These are phyloP conservation scores for Phyllotreta cruciferae DNA, from an alignment of 2,888 invertebrate genomes.

Conservation along the genomic window DNA sequence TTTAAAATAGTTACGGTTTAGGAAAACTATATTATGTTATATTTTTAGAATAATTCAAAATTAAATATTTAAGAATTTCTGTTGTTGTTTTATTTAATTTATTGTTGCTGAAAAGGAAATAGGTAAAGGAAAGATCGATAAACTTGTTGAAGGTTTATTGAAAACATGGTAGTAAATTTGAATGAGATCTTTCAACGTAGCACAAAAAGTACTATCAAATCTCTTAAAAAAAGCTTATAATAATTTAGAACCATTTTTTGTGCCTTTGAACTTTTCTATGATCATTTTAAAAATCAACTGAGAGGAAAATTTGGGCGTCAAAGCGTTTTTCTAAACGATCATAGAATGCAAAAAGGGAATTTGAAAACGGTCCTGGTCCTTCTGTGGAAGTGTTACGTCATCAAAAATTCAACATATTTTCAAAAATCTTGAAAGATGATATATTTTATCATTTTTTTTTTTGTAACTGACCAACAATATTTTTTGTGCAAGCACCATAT, in stretches of 20 bases:
- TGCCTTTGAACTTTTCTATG: no score
- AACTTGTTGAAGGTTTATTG: constrained; percentile 50
- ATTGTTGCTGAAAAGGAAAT: background rate
- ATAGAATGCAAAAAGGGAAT: background rate
- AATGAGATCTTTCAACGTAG: constrained; percentile 44
- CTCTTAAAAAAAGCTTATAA: constrained; percentile 45
- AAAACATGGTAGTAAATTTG: constrained; percentile 51
- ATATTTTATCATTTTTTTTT: constrained; percentile 41
- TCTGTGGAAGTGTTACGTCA: constrained; percentile 11
- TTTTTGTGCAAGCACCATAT: constrained; percentile 56
- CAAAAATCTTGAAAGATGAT: constrained; percentile 37
- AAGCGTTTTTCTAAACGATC: no score
- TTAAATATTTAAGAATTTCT: background rate
- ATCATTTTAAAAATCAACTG: no score
- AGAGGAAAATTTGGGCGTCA: no score
- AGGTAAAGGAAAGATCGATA: constrained; percentile 19
- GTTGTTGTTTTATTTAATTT: background rate
- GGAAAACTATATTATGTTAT: no score
- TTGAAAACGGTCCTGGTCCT: constrained; percentile 6
- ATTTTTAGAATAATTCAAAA: background rate
- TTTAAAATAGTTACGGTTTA: no score
- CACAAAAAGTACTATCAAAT: constrained; percentile 37
- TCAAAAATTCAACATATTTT: constrained; percentile 30
- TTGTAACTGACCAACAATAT: constrained; percentile 50
- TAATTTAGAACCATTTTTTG: constrained; percentile 24